Percentiles rank a stretch among this genome's conserved stretches.
Conservation (phyloP, 2,113 vertebrate species). For the Cebidichthys violaceus region DNA sequence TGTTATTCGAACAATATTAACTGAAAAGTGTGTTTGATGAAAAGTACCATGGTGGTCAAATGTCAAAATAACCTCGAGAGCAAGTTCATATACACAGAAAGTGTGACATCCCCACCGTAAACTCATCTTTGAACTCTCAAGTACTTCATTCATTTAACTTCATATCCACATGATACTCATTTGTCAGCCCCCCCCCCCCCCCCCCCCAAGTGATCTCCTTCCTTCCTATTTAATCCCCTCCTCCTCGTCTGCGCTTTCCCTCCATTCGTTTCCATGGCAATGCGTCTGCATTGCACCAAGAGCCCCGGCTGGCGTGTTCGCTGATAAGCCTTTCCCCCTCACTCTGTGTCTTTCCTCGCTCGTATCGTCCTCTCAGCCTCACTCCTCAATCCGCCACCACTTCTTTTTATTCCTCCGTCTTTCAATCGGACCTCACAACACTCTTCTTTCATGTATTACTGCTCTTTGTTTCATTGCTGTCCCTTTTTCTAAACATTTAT, state of each 20-base stretch:
- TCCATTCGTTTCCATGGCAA: constrained; percentile 89
- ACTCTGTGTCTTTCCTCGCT: constrained; percentile 47
- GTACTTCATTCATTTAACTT: constrained; percentile 50
- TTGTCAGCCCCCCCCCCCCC: constrained; percentile 27
- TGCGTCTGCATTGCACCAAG: constrained; percentile 89
- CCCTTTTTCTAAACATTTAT: background rate
- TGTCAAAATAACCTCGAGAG: background rate
- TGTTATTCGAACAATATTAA: background rate
- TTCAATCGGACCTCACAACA: background rate
- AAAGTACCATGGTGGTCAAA: background rate
- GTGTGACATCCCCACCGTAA: background rate
- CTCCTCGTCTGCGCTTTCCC: constrained; percentile 72
- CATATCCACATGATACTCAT: constrained; percentile 58
- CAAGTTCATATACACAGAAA: background rate
- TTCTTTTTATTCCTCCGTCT: constrained; percentile 17
- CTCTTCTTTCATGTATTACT: background rate
- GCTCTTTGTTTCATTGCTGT: constrained; percentile 16
- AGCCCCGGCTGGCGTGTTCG: constrained; percentile 73
- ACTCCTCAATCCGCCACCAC: constrained; percentile 20
- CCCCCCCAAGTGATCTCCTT: constrained; percentile 70
- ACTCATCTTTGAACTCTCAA: constrained; percentile 27
- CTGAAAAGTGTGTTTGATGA: background rate
- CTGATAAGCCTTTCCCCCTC: constrained; percentile 70
- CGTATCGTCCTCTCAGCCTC: constrained; percentile 51
- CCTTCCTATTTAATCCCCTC: constrained; percentile 82